A percentile compares a stretch with the other conserved stretches of the same genome.
Evolutionary conservation across 2,888 invertebrate species (phyloP).

Genomic region (Zaprionus lineosus): DNA sequence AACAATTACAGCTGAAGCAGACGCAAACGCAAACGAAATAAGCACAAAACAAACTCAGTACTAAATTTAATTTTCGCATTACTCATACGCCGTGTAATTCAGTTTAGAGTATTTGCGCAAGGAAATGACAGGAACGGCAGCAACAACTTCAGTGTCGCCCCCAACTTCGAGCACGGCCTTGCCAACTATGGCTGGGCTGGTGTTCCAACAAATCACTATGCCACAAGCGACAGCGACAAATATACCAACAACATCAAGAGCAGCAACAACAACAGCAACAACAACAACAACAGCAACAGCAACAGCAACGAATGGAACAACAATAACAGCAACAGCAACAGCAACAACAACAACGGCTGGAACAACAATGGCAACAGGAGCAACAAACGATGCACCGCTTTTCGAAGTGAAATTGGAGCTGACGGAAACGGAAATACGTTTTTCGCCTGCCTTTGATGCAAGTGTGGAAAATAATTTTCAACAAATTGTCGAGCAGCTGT

Average conservation of each 20-base stretch:
- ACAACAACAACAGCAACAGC: constrained; percentile 18
- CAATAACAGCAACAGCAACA: constrained; percentile 18
- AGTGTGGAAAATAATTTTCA: constrained; percentile 88
- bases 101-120: constrained; percentile 80
- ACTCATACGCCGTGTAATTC: constrained; percentile 79
- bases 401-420: constrained; percentile 91
- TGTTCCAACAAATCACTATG: constrained; percentile 66
- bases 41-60: constrained; percentile 72
- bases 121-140: constrained; percentile 76
- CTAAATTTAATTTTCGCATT: constrained; percentile 79
- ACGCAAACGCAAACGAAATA: constrained; percentile 60
- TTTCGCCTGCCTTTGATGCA: constrained; percentile 89
- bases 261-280: too few relatives aligned
- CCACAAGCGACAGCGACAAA: constrained; percentile 42
- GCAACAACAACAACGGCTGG: constrained; percentile 18
- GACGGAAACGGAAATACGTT: constrained; percentile 88
- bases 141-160: constrained; percentile 23
- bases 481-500: constrained; percentile 87
- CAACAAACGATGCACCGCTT: constrained; percentile 84
- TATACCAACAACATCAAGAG: too few relatives aligned
- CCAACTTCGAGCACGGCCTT: constrained; percentile 33
- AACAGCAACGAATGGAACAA: constrained; percentile 26
- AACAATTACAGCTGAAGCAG: constrained; percentile 23
- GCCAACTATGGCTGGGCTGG: constrained; percentile 55
- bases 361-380: constrained; percentile 19